Base-by-base conservation (phyloP, 2,113 vertebrate species). In the Cavia aperea region DNA sequence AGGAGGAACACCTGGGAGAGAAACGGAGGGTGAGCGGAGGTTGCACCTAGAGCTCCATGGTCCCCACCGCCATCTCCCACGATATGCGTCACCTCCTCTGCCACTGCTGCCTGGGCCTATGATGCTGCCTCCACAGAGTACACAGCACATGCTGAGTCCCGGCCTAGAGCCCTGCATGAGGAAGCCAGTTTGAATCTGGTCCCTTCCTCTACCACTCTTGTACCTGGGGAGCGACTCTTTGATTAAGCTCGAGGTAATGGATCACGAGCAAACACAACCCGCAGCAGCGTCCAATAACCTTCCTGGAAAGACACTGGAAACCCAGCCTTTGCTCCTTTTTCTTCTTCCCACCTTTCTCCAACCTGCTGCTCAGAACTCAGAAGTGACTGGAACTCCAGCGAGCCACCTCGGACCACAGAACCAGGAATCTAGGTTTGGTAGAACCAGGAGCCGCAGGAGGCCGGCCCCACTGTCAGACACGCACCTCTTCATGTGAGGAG, bases 331-430 rank as follows among this genome's bases (percentile, higher is more conserved):
- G 43, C 36, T 36, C 39, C 21, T 51, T 82, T 81, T 51, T 16
- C n/a, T 81, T 56, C 16, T 60, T 1, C 56, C 56, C 23, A 91
- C 58, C 49, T 72, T 81, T 3, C 56, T 94, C 19, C 39, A 19
- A 60, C 46, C 54, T 60, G 18, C 86, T 70, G 23, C 89, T 81
- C 63, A 29, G 90, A 73, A 78, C 18, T 72, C 86, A 79, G 54
- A 75, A 58, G 66, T 39, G 56, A 94, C 14, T 92, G 79, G 94
- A 70, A 88, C 81, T 49, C 78, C 86, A 73, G 88, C 56, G 16
- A 93, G 85, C 73, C 19, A 26, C 29, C 0, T 43, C 72, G 78
- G 65, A 13, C 66, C 36, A 26, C 4, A 39, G 26, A 19, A 63
- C 51, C 63, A 87, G 84, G 39, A 23, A 46, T 21, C 60, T 89